A percentile compares a stretch with the other conserved stretches of the same genome.
phyloP scores from a whole-genome alignment of 2,888 invertebrate species.

The Encarsia formosa region DNA sequence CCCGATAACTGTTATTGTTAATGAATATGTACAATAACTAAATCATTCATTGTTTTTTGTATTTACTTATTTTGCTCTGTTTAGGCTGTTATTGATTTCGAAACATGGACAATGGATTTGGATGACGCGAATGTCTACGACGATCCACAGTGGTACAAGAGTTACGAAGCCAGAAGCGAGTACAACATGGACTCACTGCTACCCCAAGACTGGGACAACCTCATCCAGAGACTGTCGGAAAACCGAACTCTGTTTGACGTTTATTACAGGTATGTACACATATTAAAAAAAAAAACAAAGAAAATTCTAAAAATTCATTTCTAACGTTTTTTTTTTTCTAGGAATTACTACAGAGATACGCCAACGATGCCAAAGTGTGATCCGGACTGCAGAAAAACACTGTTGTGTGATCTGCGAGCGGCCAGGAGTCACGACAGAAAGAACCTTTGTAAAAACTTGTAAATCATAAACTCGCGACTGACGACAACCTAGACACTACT shows the following conservation, averaged over 20 bases:
- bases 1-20: no score
- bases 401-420: slow-evolving; percentile 14
- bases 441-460: slow-evolving; percentile 17
- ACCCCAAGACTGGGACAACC: slow-evolving; percentile 21
- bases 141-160: slow-evolving; percentile 21
- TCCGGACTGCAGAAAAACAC: background rate
- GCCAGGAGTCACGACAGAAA: slow-evolving; percentile 14
- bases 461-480: no score
- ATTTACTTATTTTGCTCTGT: no score
- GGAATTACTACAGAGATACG: slow-evolving; percentile 22
- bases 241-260: slow-evolving; percentile 13
- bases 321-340: no score
- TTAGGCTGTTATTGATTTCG: slow-evolving; percentile 19
- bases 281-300: no score
- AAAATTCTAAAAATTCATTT: no score
- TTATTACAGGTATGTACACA: slow-evolving; percentile 20
- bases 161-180: slow-evolving; percentile 12
- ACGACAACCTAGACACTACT: no score
- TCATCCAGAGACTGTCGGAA: slow-evolving; percentile 6
- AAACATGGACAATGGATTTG: slow-evolving; percentile 25
- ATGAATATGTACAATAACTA: no score
- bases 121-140: slow-evolving; percentile 19
- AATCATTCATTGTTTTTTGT: no score
- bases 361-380: slow-evolving; percentile 17
- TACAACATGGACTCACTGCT: slow-evolving; percentile 18